Evolutionary conservation across 1,140 invertebrate species (phyloP), one percentile per base, ranked within the genome.

Genomic region (Cyclargus thomasi): DNA sequence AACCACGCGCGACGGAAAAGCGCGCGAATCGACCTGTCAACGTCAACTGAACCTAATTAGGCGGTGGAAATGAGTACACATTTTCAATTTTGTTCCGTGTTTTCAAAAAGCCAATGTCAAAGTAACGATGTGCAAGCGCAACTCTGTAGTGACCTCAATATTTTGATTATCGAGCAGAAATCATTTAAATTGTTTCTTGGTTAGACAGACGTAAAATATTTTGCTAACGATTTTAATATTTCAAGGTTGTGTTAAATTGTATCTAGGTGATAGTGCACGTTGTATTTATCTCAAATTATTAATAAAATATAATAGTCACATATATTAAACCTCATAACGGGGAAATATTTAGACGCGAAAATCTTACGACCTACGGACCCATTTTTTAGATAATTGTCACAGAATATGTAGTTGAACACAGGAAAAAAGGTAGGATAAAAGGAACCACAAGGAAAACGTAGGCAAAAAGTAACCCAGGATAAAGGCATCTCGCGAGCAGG

Each of bases 51-150:
- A 67, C 67, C 20, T 73, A 73, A 80, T 75, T 72, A 70, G 36
- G 65, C 71, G 68, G 69, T 70, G 53, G 67, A 76, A 81, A 74
- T 70, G 72, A 75, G 72, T 75, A 65, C 71, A 76, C 72, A 72
- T 70, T 73, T 74, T 71, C 73, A 75, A 65, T 71, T 67, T 74
- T 65, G 74, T 81, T 83, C 81, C 81, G 79, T 70, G 78, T 83
- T 77, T 67, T 67, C 70, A 74, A 74, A 71, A 39, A 66, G 53
- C 39, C 76, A 83, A 85, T 82, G 81, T 82, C 82, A 78, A 70
- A 79, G 73, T 77, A 75, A 71, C 64, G 80, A 78, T 62, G 10
- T 10, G 73, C 76, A 70, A 78, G 81, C 74, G 17, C 67, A 66
- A 63, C 39, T 68, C 69, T 69, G 69, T 65, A 62, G 20, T 64